These are phyloP conservation scores for Sebastes taczanowskii DNA, from an alignment of 2,797 vertebrate genomes.

Conservation along the genomic window DNA sequence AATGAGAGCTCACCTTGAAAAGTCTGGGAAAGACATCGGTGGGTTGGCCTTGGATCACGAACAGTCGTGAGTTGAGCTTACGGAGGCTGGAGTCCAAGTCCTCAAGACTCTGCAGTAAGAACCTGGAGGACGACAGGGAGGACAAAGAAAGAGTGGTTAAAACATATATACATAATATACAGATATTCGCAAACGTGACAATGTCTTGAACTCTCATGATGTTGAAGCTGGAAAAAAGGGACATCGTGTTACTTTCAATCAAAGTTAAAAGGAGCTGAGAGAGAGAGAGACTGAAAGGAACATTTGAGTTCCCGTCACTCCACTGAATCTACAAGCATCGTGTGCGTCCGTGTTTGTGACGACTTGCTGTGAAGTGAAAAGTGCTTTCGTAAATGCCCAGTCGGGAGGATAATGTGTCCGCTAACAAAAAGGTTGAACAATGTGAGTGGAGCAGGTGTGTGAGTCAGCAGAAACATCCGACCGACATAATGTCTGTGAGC, in stretches of 20 bases:
- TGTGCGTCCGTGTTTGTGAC: background rate
- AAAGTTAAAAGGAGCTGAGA: background rate
- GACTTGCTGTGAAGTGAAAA: background rate
- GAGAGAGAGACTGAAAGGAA: background rate
- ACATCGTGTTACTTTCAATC: background rate
- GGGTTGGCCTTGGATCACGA: slow-evolving; percentile 96
- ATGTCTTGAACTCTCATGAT: background rate
- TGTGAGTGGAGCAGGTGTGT: background rate
- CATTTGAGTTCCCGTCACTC: too few species aligned
- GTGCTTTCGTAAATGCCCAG: background rate
- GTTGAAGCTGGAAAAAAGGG: background rate
- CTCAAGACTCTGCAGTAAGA: slow-evolving; percentile 96
- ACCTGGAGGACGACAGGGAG: slow-evolving; percentile 79
- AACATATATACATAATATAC: background rate
- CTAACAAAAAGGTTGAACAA: background rate
- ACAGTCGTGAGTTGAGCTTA: slow-evolving; percentile 95
- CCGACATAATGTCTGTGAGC: background rate
- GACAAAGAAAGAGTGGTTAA: background rate
- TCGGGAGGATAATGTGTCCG: background rate
- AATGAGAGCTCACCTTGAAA: slow-evolving; percentile 89
- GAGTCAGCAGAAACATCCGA: background rate
- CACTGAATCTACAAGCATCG: too few species aligned
- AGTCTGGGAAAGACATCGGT: slow-evolving; percentile 97
- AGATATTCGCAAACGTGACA: background rate
- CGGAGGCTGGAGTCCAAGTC: slow-evolving; percentile 95